A percentile compares a stretch with the other conserved stretches of the same genome.
Conservation (phyloP, 2,888 invertebrate genomes). For the Drosophila anceps region DNA sequence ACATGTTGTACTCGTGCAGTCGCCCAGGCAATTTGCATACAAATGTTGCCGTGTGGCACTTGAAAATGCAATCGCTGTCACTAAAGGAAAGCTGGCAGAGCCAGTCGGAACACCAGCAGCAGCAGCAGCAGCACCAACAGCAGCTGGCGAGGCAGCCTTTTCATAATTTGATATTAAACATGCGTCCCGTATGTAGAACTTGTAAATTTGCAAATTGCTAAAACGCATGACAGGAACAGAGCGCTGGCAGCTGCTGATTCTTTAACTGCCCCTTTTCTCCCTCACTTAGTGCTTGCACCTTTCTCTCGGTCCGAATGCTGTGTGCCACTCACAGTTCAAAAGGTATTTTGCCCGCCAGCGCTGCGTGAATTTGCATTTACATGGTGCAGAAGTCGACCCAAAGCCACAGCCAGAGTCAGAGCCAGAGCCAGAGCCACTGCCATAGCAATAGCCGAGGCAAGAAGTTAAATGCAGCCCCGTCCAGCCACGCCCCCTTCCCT, state of each 20-base stretch:
- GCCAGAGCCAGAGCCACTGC: slow-evolving; percentile 15
- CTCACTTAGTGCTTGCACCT: slow-evolving; percentile 16
- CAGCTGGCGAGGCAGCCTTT: slow-evolving; percentile 60
- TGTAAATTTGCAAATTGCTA: slow-evolving; percentile 80
- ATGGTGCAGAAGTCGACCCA: slow-evolving; percentile 45
- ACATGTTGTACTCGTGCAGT: slow-evolving; percentile 78
- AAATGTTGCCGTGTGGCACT: slow-evolving; percentile 80
- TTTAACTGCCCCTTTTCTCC: background rate
- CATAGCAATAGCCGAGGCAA: slow-evolving; percentile 3
- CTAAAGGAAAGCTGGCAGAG: slow-evolving; percentile 36
- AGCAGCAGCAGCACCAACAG: slow-evolving; percentile 11
- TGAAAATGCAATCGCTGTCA: slow-evolving; percentile 66
- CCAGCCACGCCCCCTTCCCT: background rate
- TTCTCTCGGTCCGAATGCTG: slow-evolving; percentile 12
- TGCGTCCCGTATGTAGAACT: slow-evolving; percentile 72
- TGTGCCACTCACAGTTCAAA: slow-evolving; percentile 29
- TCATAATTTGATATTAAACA: slow-evolving; percentile 80
- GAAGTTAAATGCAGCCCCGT: slow-evolving; percentile 56
- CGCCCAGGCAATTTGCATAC: slow-evolving; percentile 73
- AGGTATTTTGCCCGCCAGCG: slow-evolving; percentile 59
- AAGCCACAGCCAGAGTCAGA: slow-evolving; percentile 25
- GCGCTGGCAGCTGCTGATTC: slow-evolving; percentile 41
- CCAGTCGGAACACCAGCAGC: background rate
- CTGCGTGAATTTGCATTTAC: slow-evolving; percentile 78
- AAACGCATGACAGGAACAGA: slow-evolving; percentile 71